A percentile compares a stretch with the other conserved stretches of the same genome.
phyloP scores from a whole-genome alignment of 2,888 invertebrate species.

The Gastracanthus pulcherrimus region DNA sequence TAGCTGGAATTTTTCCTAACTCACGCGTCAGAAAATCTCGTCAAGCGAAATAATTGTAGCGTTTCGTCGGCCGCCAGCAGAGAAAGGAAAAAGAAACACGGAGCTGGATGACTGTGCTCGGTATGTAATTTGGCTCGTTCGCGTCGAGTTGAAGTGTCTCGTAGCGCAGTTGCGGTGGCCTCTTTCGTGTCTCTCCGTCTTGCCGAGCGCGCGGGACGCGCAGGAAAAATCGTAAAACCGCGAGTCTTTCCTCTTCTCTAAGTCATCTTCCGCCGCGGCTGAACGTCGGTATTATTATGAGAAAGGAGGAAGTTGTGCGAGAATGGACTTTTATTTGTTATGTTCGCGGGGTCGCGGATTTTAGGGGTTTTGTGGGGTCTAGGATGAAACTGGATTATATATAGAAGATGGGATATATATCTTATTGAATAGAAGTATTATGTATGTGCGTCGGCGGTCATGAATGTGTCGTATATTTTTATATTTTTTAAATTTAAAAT shows the following conservation, averaged over 20 bases:
- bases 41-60: not conserved
- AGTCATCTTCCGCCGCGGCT: not conserved
- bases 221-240: not conserved
- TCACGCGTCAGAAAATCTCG: too few relatives aligned
- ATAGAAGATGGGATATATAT: not conserved
- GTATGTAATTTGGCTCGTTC: constrained; percentile 18
- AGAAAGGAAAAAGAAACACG: not conserved
- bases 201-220: not conserved
- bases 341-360: not conserved
- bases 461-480: not conserved
- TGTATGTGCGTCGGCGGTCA: not conserved
- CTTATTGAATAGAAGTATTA: not conserved
- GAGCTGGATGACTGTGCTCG: not conserved
- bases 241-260: not conserved
- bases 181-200: not conserved
- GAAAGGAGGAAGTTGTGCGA: not conserved
- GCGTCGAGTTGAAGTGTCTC: not conserved
- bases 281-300: not conserved
- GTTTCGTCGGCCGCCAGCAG: too few relatives aligned
- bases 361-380: not conserved
- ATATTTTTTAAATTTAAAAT: not conserved
- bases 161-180: not conserved
- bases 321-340: not conserved
- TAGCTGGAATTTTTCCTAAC: not conserved
- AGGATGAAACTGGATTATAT: not conserved